These are phyloP conservation scores for Enteromius thamalakanensis DNA, from an alignment of 2,797 vertebrate genomes.

Conservation along the genomic window DNA sequence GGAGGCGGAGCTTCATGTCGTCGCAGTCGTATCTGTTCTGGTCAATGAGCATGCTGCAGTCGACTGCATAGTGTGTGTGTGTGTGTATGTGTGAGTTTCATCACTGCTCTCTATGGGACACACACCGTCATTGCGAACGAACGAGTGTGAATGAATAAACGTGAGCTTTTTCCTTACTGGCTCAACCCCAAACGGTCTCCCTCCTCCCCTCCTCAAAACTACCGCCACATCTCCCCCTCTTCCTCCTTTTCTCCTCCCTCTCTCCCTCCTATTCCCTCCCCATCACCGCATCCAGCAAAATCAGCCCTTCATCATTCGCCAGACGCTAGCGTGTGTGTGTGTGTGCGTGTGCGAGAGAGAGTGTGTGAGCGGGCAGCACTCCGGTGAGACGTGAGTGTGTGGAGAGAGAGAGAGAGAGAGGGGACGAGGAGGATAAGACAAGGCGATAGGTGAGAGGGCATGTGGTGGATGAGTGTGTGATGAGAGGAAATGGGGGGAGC, in stretches of 20 bases:
- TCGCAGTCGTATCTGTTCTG: conserved; percentile 49
- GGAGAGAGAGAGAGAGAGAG: conserved; percentile 38
- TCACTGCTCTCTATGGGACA: conserved; percentile 30
- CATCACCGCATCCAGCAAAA: conserved; percentile 51
- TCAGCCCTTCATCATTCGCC: conserved; percentile 41
- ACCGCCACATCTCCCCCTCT: conserved; percentile 33
- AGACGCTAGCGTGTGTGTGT: conserved; percentile 7
- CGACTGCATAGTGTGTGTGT: conserved; percentile 37
- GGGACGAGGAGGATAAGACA: conserved; percentile 38
- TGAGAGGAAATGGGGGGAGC: conserved; percentile 64
- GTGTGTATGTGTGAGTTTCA: conserved; percentile 27
- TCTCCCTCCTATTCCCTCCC: conserved; percentile 31
- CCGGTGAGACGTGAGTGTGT: conserved; percentile 44
- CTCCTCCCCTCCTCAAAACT: conserved; percentile 45
- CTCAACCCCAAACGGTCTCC: conserved; percentile 33
- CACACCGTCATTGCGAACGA: conserved; percentile 4
- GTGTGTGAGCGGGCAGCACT: conserved; percentile 27
- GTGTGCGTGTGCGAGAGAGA: conserved; percentile 27
- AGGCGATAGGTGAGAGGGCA: conserved; percentile 52
- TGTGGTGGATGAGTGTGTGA: conserved; percentile 56
- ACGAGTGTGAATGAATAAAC: conserved; percentile 42
- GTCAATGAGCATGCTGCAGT: conserved; percentile 55
- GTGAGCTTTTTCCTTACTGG: conserved; percentile 47
- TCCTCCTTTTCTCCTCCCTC: conserved; percentile 28
- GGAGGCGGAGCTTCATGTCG: conserved; percentile 37